These are phyloP conservation scores for Pristionchus pacificus DNA, from an alignment of 1,140 invertebrate genomes.

Conservation along the genomic window DNA sequence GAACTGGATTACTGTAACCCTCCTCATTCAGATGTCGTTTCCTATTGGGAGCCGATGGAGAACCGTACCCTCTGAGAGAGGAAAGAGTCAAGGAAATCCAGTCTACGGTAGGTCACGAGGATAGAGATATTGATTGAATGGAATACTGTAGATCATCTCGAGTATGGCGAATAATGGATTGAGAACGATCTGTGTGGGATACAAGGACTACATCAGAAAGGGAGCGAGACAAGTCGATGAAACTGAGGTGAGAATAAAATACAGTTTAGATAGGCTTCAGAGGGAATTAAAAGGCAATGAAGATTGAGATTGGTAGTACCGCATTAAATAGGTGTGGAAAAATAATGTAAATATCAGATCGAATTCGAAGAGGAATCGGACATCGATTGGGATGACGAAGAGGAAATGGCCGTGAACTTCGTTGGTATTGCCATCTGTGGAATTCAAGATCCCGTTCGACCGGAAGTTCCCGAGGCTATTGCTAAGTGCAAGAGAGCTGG, in stretches of 20 bases:
- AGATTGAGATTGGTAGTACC: background rate
- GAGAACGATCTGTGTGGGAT: slow-evolving; percentile 70
- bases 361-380: slow-evolving; percentile 38
- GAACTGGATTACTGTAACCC: too few relatives aligned
- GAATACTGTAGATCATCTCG: slow-evolving; percentile 71
- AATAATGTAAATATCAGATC: slow-evolving; percentile 23
- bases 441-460: slow-evolving; percentile 79
- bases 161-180: slow-evolving; percentile 97
- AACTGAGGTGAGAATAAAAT: slow-evolving; percentile 33
- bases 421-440: slow-evolving; percentile 53
- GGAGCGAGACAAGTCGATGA: slow-evolving; percentile 60
- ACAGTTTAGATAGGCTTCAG: background rate
- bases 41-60: slow-evolving; percentile 86
- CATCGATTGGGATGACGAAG: slow-evolving; percentile 57
- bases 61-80: slow-evolving; percentile 79
- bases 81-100: slow-evolving; percentile 88
- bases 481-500: slow-evolving; percentile 90
- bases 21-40: slow-evolving; percentile 67
- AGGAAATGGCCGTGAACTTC: slow-evolving; percentile 40
- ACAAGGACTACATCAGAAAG: slow-evolving; percentile 80
- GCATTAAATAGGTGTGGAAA: background rate
- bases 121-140: background rate
- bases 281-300: background rate
- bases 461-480: slow-evolving; percentile 94
- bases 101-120: slow-evolving; percentile 65